Conservation (phyloP, 2,888 invertebrate species). For the Volucella inanis region DNA sequence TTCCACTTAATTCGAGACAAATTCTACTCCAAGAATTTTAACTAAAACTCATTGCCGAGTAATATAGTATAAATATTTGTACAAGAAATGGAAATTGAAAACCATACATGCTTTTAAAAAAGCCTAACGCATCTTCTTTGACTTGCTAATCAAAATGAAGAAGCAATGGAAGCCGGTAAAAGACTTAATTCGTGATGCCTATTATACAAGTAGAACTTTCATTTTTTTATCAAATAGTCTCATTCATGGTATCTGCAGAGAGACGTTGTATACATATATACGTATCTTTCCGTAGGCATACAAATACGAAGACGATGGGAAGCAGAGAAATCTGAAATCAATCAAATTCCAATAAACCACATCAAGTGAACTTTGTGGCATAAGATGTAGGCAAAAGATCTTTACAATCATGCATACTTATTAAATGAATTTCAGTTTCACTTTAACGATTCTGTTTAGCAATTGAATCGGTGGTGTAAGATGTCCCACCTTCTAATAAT, state of each 20-base stretch:
- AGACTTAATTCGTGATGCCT: slow-evolving; percentile 18
- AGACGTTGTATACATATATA: neutral
- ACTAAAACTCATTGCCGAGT: slow-evolving; percentile 18
- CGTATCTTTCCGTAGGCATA: too few relatives aligned
- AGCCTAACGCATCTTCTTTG: slow-evolving; percentile 3
- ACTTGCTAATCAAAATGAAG: slow-evolving; percentile 25
- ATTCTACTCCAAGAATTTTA: slow-evolving; percentile 21
- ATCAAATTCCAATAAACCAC: slow-evolving; percentile 60
- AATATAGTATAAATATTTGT: slow-evolving; percentile 28
- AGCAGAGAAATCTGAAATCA: slow-evolving; percentile 67
- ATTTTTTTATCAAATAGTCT: slow-evolving; percentile 44
- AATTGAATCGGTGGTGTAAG: slow-evolving; percentile 40
- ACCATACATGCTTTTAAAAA: neutral
- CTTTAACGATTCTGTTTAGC: slow-evolving; percentile 44
- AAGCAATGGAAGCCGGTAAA: slow-evolving; percentile 31
- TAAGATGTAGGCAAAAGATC: neutral
- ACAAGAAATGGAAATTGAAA: slow-evolving; percentile 37
- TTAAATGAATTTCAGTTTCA: slow-evolving; percentile 52
- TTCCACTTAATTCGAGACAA: slow-evolving; percentile 13
- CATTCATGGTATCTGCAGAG: slow-evolving; percentile 18
- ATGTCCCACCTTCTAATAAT: slow-evolving; percentile 68
- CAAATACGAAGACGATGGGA: slow-evolving; percentile 16
- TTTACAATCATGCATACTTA: slow-evolving; percentile 19
- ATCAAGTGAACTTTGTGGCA: slow-evolving; percentile 17
- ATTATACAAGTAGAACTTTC: slow-evolving; percentile 58